Evolutionary conservation across 2,888 invertebrate genomes (phyloP), one percentile per base, ranked within the genome.

Genomic region (Andrena haemorrhoa): DNA sequence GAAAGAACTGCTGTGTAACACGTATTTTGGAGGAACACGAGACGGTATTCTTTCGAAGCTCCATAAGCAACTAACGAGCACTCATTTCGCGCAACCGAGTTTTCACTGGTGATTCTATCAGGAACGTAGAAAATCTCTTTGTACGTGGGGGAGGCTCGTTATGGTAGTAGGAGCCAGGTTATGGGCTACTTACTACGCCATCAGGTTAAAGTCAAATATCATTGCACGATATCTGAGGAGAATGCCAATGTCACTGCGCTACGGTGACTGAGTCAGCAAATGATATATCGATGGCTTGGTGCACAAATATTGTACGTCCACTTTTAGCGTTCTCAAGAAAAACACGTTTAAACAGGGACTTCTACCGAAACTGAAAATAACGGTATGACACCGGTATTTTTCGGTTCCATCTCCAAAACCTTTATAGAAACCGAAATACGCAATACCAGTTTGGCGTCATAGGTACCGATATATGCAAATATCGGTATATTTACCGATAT

Each of bases 171-270:
- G 90, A 90, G 88, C 83, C 82, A 81, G 83, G 91, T 91, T 91
- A 91, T 92, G 93, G 91, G 89, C 93, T 93, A 93, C 93, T 93
- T 93, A 90, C 89, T 79, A 79, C 74, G 81, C 69, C 75, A 79
- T 74, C 76, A 84, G 70, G 77, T 72, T 82, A 69, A 79, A 85
- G 76, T 79, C 80, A 71, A 72, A 78, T 81, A 72, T 75, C 51
- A 70, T 66, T 65, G 73, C 51, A 71, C 58, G 75, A 70, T 75
- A 58, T 20, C 41, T 20, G 58, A 69, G 51, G 79, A 60, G 75
- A 82, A 87, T 83, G 77, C 65, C 83, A 79, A 64, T 79, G 71
- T 75, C 77, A 53, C 71, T 29, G 56, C 64, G 69, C 74, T 60
- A 78, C 71, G 65, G 47, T 74, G 56, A 58, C 53, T 77, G 73